Evolutionary conservation across 2,113 vertebrate genomes (phyloP).

Genomic region (Ploceus nigricollis): DNA sequence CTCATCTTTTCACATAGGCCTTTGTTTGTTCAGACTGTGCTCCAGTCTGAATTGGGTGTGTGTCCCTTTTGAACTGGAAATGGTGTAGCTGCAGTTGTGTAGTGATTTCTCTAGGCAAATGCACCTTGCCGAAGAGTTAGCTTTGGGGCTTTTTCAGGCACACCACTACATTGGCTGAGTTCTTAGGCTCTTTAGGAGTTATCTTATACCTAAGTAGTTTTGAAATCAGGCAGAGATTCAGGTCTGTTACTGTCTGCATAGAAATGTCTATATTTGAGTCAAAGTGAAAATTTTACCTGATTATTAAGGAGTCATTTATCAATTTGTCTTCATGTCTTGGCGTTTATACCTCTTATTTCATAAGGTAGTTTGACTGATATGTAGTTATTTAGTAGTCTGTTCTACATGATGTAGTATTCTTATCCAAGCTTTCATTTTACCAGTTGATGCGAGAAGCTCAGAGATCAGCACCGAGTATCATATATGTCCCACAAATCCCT

Average conservation of each 20-base stretch:
- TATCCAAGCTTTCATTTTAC: background rate
- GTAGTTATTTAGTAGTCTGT: background rate
- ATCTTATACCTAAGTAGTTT: background rate
- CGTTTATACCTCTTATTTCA: background rate
- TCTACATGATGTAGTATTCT: background rate
- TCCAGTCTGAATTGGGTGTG: background rate
- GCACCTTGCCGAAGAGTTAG: background rate
- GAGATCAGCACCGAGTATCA: slow-evolving; percentile 87
- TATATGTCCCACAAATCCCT: slow-evolving; percentile 90
- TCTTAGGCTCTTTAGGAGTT: background rate
- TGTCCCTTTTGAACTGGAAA: background rate
- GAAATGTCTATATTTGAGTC: background rate
- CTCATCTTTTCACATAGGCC: background rate
- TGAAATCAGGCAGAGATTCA: background rate
- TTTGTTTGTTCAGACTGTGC: background rate
- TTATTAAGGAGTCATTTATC: background rate
- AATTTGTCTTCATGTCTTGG: background rate
- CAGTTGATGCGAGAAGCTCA: slow-evolving; percentile 90
- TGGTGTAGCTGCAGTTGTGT: background rate
- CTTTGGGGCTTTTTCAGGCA: background rate
- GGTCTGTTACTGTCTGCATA: background rate
- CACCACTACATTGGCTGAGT: background rate
- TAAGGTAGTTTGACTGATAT: background rate
- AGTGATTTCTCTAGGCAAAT: background rate
- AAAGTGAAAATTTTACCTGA: background rate